A percentile compares a stretch with the other conserved stretches of the same genome.
Evolutionary conservation across 2,113 vertebrate genomes (phyloP).

Genomic region (Paracanthobrama guichenoti): DNA sequence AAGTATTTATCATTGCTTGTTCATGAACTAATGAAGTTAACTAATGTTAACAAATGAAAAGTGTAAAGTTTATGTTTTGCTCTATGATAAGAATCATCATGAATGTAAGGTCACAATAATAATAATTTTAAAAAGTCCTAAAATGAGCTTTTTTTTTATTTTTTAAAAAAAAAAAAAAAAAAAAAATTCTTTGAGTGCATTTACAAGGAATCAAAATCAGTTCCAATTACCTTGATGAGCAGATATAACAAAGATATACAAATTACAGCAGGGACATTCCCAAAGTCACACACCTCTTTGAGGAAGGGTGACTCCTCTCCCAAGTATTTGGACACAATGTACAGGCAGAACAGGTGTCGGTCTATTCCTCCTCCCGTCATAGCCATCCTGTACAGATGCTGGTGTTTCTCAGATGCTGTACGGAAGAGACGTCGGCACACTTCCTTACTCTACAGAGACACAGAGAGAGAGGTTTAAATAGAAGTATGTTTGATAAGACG

Average conservation of each 20-base stretch:
- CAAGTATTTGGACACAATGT: constrained; percentile 82
- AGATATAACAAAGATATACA: neutral
- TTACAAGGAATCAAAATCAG: neutral
- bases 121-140: neutral
- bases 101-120: neutral
- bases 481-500: neutral
- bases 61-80: neutral
- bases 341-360: constrained; percentile 88
- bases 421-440: constrained; percentile 76
- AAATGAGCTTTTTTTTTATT: too few relatives aligned
- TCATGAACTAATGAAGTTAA: too few relatives aligned
- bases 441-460: constrained; percentile 71
- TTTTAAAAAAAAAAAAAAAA: too few relatives aligned
- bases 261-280: neutral
- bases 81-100: neutral
- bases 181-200: neutral
- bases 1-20: too few relatives aligned
- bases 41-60: too few relatives aligned
- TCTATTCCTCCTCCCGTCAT: constrained; percentile 84
- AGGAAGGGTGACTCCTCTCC: constrained; percentile 81
- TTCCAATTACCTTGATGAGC: neutral
- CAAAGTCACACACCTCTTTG: constrained; percentile 71
- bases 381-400: constrained; percentile 79
- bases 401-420: constrained; percentile 80
- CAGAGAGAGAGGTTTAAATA: neutral